A percentile compares a stretch with the other conserved stretches of the same genome.
phyloP scores from a whole-genome alignment of 2,888 invertebrate species.

The Seladonia tumulorum region DNA sequence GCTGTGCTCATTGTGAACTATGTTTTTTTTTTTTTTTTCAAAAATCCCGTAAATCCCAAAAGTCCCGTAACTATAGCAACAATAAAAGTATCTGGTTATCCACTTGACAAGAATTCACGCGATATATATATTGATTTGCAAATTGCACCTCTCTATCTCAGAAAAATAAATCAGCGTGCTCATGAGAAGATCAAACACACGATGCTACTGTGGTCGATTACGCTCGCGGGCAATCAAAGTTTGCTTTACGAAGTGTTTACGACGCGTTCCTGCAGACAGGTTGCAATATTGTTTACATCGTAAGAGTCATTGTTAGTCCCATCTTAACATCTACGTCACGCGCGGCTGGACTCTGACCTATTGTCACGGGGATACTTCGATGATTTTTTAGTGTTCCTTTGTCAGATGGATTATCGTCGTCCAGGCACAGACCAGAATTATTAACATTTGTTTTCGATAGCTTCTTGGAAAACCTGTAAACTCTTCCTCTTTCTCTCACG shows the following conservation, averaged over 20 bases:
- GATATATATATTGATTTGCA: background rate
- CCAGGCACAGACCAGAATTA: background rate
- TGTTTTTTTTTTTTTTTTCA: too few relatives aligned
- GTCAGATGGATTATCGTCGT: background rate
- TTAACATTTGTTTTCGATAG: conserved; percentile 28
- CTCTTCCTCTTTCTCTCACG: background rate
- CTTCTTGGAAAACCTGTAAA: conserved; percentile 24
- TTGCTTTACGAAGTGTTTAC: background rate
- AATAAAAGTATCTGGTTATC: background rate
- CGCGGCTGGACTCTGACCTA: background rate
- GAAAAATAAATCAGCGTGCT: background rate
- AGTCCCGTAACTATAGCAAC: too few relatives aligned
- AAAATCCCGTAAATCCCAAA: too few relatives aligned
- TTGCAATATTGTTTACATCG: background rate
- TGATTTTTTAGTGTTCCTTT: background rate
- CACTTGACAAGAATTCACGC: background rate
- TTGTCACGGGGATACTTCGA: conserved; percentile 5
- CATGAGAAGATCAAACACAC: background rate
- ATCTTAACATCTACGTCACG: background rate
- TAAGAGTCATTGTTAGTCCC: background rate
- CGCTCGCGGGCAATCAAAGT: background rate
- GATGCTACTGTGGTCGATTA: background rate
- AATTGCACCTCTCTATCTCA: background rate
- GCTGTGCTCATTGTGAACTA: too few relatives aligned
- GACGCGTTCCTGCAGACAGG: background rate